phyloP scores from a whole-genome alignment of 2,113 vertebrate species.

The Cinclus mexicanus region DNA sequence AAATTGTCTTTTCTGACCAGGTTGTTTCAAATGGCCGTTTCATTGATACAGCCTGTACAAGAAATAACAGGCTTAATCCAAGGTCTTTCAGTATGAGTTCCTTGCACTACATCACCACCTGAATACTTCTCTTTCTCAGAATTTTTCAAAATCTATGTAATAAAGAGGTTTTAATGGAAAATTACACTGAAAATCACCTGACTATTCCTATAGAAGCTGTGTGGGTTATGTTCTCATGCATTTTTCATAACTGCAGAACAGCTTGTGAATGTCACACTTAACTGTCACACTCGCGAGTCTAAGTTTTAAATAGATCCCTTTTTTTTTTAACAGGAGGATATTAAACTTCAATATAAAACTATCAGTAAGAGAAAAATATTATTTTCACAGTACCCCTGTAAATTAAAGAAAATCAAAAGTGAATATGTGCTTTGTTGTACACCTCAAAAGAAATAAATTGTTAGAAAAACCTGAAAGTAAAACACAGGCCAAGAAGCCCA shows the following conservation, averaged over 20 bases:
- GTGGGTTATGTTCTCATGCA: conserved; percentile 74
- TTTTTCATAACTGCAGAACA: conserved; percentile 77
- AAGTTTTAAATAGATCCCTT: conserved; percentile 54
- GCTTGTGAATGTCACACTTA: conserved; percentile 75
- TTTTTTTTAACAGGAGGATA: conserved; percentile 24
- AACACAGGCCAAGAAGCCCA: not conserved
- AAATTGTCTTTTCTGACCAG: not conserved
- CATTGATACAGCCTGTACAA: not conserved
- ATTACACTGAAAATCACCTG: conserved; percentile 62
- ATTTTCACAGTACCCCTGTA: conserved; percentile 48
- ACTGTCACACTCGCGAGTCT: conserved; percentile 41
- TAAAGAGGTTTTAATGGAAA: conserved; percentile 72
- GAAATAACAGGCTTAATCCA: not conserved
- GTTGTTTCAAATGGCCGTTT: not conserved
- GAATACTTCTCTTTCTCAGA: not conserved
- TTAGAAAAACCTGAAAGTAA: conserved; percentile 2
- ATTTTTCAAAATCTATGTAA: conserved; percentile 36
- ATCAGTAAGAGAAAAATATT: conserved; percentile 59
- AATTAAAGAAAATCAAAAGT: conserved; percentile 55
- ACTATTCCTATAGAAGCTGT: conserved; percentile 65
- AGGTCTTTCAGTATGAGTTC: not conserved
- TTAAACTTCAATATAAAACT: conserved; percentile 62
- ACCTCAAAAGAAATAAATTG: conserved; percentile 32
- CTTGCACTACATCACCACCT: not conserved
- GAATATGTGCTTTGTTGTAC: conserved; percentile 14